Base-by-base conservation (phyloP, 2,888 invertebrate genomes). In the Drosophila borealis region DNA sequence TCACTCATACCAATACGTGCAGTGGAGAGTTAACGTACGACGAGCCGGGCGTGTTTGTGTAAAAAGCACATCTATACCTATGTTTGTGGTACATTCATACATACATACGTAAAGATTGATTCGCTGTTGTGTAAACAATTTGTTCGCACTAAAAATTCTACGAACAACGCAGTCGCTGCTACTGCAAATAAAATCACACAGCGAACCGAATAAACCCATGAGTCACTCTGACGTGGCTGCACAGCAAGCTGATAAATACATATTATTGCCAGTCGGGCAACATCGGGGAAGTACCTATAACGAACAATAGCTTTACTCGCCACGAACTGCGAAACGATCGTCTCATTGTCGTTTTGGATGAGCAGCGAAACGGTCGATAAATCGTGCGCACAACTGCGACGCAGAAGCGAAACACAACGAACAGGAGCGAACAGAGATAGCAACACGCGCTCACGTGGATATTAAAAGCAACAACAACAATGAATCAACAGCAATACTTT, bases 261-360 rank as follows among this genome's bases (percentile, higher is more conserved):
- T 51, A 61, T 73, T 72, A 73, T 65, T 76, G 64, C 19, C 59
- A 55, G 59, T 60, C 61, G 51, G 50, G 17, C 55, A 49, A 85
- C 82, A 60, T 75, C 82, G 89, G 89, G 82, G 82, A 83, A 83
- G 82, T 89, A 83, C 82, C 89, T 54, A 55, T 45, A 59, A 67
- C 84, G 69, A 69, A 57, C 48, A 19, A 57, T 34, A 65, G 60
- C 50, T 65, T 29, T 64, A 39, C 53, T 83, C 51, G 65, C 21
- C 10, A 55, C 67, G 67, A 69, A 51, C 46, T 9, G 6, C 4
- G 3, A 33, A 9, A 64, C 81, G 68, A 60, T 80, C 51, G 45
- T 14, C 44, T 85, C 88, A 83, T 70, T 85, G 44, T 64, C 57
- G 56, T 8, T 85, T 66, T 25, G 82, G 17, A 54, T 41, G 65